A percentile compares a stretch with the other conserved stretches of the same genome.
Conservation (phyloP, 2,888 invertebrate genomes). For the Branchellion lobata region DNA sequence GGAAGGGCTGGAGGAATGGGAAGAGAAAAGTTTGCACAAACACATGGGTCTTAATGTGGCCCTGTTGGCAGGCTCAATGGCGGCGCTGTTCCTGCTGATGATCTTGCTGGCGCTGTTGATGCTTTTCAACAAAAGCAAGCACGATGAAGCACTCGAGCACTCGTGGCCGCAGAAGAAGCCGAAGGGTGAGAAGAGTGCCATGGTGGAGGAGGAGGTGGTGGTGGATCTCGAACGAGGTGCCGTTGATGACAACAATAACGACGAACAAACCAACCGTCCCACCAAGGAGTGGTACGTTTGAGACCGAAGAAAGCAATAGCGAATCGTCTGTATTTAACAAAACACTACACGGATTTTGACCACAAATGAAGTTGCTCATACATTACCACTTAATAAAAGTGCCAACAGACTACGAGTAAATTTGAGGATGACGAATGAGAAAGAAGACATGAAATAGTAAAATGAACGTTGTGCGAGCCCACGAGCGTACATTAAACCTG, state of each 20-base stretch:
- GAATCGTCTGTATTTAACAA: background rate
- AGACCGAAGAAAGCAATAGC: no score
- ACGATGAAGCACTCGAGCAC: background rate
- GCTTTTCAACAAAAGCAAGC: background rate
- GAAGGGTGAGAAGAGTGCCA: background rate
- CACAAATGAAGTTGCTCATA: no score
- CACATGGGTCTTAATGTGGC: slow-evolving; percentile 6
- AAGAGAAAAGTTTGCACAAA: background rate
- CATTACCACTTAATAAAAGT: no score
- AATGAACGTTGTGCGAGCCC: no score
- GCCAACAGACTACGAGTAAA: no score
- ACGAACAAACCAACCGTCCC: background rate
- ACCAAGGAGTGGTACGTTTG: slow-evolving; percentile 42
- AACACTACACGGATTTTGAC: no score
- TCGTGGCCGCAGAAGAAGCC: background rate
- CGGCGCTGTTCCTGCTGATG: slow-evolving; percentile 3
- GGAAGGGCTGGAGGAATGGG: no score
- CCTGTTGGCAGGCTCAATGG: slow-evolving; percentile 12
- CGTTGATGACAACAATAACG: background rate
- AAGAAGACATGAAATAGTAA: no score
- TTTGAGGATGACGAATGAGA: no score
- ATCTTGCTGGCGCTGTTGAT: slow-evolving; percentile 1
- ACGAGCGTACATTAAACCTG: no score
- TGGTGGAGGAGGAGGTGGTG: background rate
- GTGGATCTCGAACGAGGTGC: background rate